phyloP scores from a whole-genome alignment of 2,113 vertebrate species.

The Macaca fascicularis region T2T-MFA8v1.1 NC_088378.1:84166501-84167000 shows the following conservation, averaged over 20 bases:
- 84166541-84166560: background rate
- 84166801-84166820: background rate
- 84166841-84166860: slow-evolving; percentile 27
- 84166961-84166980: slow-evolving; percentile 13
- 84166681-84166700: background rate
- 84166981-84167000: background rate
- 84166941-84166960: slow-evolving; percentile 41
- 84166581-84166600: background rate
- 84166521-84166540: background rate
- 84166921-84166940: slow-evolving; percentile 45
- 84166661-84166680: background rate
- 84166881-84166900: slow-evolving; percentile 46
- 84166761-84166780: slow-evolving; percentile 44
- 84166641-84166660: background rate
- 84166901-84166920: slow-evolving; percentile 40
- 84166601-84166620: background rate
- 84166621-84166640: background rate
- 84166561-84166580: background rate
- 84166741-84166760: slow-evolving; percentile 7
- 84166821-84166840: slow-evolving; percentile 54
- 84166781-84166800: background rate
- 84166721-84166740: slow-evolving; percentile 17
- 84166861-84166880: slow-evolving; percentile 57
- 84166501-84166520: background rate
- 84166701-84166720: background rate